These are phyloP conservation scores for Brachycybe producta DNA, from an alignment of 2,888 invertebrate genomes.

Conservation along the genomic window DNA sequence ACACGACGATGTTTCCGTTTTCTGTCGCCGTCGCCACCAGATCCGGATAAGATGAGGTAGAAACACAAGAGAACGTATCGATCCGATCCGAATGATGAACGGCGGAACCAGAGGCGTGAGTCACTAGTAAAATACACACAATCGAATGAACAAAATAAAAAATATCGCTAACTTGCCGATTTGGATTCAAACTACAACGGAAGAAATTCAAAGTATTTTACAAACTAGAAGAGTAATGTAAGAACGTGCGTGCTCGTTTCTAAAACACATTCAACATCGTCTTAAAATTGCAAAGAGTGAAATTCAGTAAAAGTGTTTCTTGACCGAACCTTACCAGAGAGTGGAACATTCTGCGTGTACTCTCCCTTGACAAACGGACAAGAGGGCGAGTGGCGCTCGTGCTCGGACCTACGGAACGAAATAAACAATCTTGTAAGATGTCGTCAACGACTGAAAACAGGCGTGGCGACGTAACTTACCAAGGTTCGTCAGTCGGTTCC, in stretches of 20 bases:
- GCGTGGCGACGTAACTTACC: constrained; percentile 39
- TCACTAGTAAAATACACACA: constrained; percentile 37
- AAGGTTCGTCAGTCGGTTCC: constrained; percentile 94
- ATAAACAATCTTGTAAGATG: not conserved
- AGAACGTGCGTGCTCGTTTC: too few relatives aligned
- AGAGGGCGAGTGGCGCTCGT: constrained; percentile 82
- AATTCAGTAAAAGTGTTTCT: constrained; percentile 22
- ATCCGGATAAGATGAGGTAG: constrained; percentile 39
- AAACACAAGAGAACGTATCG: constrained; percentile 31
- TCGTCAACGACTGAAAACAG: not conserved
- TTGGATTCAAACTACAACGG: not conserved
- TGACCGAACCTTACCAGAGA: constrained; percentile 39
- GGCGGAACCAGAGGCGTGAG: constrained; percentile 70
- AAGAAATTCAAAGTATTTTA: too few relatives aligned
- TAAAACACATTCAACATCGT: too few relatives aligned
- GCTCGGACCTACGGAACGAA: constrained; percentile 54
- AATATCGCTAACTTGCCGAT: constrained; percentile 12
- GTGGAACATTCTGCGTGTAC: constrained; percentile 87
- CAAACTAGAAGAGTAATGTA: too few relatives aligned
- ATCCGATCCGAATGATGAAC: constrained; percentile 36
- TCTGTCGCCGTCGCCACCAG: constrained; percentile 40
- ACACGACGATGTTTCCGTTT: constrained; percentile 54
- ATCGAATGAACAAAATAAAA: constrained; percentile 13
- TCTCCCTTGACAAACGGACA: constrained; percentile 90
- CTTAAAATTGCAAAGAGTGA: not conserved